Evolutionary conservation across 2,113 vertebrate species (phyloP).

Genomic region (Tetrao urogallus): DNA sequence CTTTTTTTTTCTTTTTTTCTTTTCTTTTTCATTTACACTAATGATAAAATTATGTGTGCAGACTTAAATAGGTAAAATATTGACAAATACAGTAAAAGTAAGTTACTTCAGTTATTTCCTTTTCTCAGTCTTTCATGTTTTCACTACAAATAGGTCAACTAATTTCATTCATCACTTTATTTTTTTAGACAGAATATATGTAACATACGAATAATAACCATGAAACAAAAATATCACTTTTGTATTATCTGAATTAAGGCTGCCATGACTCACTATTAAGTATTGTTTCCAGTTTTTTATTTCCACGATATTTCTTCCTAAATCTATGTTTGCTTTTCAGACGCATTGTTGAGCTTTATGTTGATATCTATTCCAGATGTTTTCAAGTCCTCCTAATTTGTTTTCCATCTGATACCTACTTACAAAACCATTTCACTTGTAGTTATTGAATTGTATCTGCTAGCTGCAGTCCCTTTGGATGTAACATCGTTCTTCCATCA

Average conservation of each 20-base stretch:
- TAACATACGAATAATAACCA: neutral
- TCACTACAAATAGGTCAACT: neutral
- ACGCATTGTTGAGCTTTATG: conserved; percentile 29
- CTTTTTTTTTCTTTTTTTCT: neutral
- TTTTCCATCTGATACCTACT: conserved; percentile 56
- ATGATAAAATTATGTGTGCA: neutral
- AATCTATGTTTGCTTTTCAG: conserved; percentile 56
- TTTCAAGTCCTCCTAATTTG: conserved; percentile 59
- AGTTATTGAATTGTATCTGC: conserved; percentile 32
- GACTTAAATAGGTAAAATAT: neutral
- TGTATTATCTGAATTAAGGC: neutral
- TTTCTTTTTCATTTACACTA: neutral
- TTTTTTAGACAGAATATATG: neutral
- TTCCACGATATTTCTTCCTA: conserved; percentile 40
- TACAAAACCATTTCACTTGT: conserved; percentile 44
- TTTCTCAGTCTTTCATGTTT: neutral
- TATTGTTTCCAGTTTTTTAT: conserved; percentile 1
- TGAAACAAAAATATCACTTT: neutral
- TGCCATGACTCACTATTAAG: neutral
- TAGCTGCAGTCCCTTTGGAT: conserved; percentile 12
- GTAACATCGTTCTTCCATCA: conserved; percentile 33
- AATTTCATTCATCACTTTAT: neutral
- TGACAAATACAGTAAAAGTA: neutral
- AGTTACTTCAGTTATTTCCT: neutral
- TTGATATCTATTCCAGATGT: conserved; percentile 65